Evolutionary conservation across 2,888 invertebrate species (phyloP).

Genomic region (Andrena camellia): DNA sequence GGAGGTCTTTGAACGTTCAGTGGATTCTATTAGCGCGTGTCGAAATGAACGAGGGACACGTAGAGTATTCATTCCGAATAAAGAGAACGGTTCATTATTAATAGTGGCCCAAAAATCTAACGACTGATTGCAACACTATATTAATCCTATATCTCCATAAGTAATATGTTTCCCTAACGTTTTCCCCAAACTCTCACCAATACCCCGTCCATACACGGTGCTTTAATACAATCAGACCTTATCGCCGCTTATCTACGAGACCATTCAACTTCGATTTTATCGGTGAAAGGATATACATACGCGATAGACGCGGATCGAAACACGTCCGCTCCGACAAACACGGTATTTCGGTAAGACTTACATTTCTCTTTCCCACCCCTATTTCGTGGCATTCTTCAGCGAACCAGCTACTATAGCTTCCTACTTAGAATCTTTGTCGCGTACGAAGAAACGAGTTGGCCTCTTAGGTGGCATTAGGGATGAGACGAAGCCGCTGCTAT

Average conservation of each 20-base stretch:
- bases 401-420: background rate
- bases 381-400: background rate
- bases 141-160: background rate
- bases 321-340: background rate
- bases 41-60: too few species aligned
- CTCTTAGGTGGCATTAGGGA: slow-evolving; percentile 31
- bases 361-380: background rate
- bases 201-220: background rate
- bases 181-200: background rate
- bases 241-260: slow-evolving; percentile 48
- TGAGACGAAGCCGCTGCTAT: slow-evolving; percentile 71
- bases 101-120: too few species aligned
- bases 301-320: background rate
- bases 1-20: too few species aligned
- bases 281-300: slow-evolving; percentile 9
- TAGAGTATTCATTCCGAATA: too few species aligned
- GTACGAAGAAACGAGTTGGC: slow-evolving; percentile 65
- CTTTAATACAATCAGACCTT: slow-evolving; percentile 34
- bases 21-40: too few species aligned
- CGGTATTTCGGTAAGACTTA: background rate
- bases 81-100: too few species aligned
- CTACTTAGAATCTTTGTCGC: slow-evolving; percentile 58
- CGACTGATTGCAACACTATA: too few species aligned
- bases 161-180: background rate
- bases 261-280: slow-evolving; percentile 55